phyloP scores from a whole-genome alignment of 2,113 vertebrate genomes.

The Mustelus asterias region DNA sequence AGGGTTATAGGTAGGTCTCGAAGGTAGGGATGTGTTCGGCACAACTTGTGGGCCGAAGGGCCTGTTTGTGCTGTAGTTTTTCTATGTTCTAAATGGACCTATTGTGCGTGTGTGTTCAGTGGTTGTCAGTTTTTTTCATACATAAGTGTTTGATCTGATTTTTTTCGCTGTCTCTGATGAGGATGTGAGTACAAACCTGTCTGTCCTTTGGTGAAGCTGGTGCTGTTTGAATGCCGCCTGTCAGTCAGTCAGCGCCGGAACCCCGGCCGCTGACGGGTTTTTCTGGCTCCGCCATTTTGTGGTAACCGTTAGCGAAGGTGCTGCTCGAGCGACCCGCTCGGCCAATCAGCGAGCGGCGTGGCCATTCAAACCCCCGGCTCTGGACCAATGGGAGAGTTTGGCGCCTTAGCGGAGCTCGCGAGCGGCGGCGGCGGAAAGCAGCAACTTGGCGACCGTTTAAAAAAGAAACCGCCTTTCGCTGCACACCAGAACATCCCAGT shows the following conservation, averaged over 20 bases:
- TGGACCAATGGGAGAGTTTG: neutral
- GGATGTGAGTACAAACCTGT: no score
- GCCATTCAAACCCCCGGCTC: neutral
- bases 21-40: no score
- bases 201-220: no score
- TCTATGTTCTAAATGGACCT: no score
- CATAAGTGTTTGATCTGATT: neutral
- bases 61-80: no score
- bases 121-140: neutral
- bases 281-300: neutral
- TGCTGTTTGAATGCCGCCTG: neutral
- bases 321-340: neutral
- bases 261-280: no score
- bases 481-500: neutral
- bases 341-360: neutral
- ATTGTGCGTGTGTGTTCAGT: neutral
- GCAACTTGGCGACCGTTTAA: neutral
- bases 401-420: neutral
- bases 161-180: neutral
- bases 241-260: no score
- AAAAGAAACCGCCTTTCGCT: neutral
- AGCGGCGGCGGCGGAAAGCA: neutral
- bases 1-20: no score
- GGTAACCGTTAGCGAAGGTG: neutral
- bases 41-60: no score